Conservation (phyloP, 1,140 invertebrate genomes). For the Aradophagus sp. region DNA sequence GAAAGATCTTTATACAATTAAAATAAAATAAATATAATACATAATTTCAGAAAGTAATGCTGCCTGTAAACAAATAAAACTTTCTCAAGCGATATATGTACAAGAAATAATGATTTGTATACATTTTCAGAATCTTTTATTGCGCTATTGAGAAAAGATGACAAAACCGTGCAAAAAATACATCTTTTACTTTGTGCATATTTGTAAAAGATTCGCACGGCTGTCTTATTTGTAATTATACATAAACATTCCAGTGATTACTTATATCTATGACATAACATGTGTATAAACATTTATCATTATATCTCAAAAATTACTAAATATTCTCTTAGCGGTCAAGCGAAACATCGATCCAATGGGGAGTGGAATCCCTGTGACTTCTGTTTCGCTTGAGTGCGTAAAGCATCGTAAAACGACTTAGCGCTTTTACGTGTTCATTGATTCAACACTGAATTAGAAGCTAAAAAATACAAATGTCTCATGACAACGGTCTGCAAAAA, state of each 20-base stretch:
- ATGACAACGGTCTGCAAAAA: constrained; percentile 21
- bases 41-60: no score
- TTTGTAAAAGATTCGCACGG: constrained; percentile 34
- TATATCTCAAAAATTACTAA: constrained; percentile 42
- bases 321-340: constrained; percentile 21
- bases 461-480: constrained; percentile 17
- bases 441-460: constrained; percentile 41
- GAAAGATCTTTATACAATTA: not conserved
- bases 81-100: constrained; percentile 5
- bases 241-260: constrained; percentile 62
- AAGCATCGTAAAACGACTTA: constrained; percentile 42
- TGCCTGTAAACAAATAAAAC: no score
- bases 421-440: constrained; percentile 33
- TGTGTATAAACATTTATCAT: constrained; percentile 58
- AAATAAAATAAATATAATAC: not conserved
- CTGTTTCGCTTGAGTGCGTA: constrained; percentile 13
- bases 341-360: constrained; percentile 4
- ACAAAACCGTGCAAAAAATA: constrained; percentile 41
- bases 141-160: constrained; percentile 42
- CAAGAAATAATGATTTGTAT: constrained; percentile 17
- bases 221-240: constrained; percentile 55
- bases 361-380: constrained; percentile 6
- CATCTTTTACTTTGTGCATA: constrained; percentile 33
- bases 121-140: constrained; percentile 37
- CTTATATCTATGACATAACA: constrained; percentile 60